Percentiles rank a stretch among this genome's conserved stretches.
Conservation (phyloP, 2,113 vertebrate species). For the Hucho hucho region DNA sequence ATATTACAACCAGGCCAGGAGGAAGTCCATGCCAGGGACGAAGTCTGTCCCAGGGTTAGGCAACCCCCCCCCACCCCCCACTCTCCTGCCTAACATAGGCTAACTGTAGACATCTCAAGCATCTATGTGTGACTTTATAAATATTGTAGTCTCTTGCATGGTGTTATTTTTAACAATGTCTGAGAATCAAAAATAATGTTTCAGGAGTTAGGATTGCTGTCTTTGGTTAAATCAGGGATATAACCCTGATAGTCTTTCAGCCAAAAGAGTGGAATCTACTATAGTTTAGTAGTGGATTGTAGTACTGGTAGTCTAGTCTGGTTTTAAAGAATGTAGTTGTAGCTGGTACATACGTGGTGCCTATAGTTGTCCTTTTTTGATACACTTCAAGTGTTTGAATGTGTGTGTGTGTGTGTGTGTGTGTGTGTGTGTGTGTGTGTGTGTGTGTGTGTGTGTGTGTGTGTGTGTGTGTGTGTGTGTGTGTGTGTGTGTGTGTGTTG, state of each 20-base stretch:
- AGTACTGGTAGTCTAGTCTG: neutral
- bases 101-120: too few species aligned
- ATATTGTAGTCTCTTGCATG: too few species aligned
- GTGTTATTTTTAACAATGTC: too few species aligned
- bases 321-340: neutral
- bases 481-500: neutral
- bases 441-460: neutral
- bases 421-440: neutral
- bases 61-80: neutral
- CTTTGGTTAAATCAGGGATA: too few species aligned
- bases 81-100: too few species aligned
- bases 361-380: neutral
- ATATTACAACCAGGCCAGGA: slow-evolving; percentile 74
- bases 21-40: slow-evolving; percentile 46
- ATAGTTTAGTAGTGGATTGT: neutral
- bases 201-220: neutral
- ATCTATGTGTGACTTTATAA: too few species aligned
- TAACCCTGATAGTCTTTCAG: neutral
- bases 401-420: neutral
- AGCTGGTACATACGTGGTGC: neutral
- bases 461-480: slow-evolving; percentile 4
- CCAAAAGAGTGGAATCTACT: neutral
- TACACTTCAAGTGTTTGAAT: neutral
- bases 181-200: neutral
- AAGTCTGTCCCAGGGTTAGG: slow-evolving; percentile 66